Evolutionary conservation across 1,140 invertebrate species (phyloP).

Genomic region (Tetramorium parvispinum): DNA sequence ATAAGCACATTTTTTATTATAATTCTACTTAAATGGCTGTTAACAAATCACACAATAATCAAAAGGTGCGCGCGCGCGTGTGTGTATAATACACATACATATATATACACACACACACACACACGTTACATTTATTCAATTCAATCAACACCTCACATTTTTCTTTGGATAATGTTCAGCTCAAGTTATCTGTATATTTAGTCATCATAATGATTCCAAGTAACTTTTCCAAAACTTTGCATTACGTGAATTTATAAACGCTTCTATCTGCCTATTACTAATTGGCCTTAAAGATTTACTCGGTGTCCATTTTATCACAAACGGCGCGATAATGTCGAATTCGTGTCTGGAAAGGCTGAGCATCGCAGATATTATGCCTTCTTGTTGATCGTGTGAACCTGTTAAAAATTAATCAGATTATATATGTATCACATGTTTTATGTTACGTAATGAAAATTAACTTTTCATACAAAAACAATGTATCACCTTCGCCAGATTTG

Average conservation of each 20-base stretch:
- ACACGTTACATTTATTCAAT: not conserved
- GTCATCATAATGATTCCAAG: not conserved
- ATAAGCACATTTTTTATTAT: not conserved
- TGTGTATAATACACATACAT: no score
- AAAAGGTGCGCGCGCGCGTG: no score
- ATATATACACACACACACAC: no score
- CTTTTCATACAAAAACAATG: not conserved
- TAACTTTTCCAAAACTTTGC: constrained; percentile 66
- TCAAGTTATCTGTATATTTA: no score
- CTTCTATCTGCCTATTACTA: constrained; percentile 71
- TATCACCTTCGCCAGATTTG: constrained; percentile 74
- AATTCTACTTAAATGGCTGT: not conserved
- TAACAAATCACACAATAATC: not conserved
- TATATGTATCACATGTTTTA: not conserved
- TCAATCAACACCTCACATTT: not conserved
- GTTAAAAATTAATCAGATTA: constrained; percentile 29
- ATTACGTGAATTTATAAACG: constrained; percentile 65
- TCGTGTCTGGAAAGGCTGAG: constrained; percentile 76
- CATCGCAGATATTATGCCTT: constrained; percentile 79
- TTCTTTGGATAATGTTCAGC: not conserved
- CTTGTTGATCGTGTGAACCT: constrained; percentile 78
- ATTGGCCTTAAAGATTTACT: constrained; percentile 58
- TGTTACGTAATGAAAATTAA: not conserved
- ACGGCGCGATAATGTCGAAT: constrained; percentile 68
- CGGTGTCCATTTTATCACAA: constrained; percentile 78